Percentiles rank a stretch among this genome's conserved stretches.
phyloP scores from a whole-genome alignment of 2,113 vertebrate species.

The Beaufortia kweichowensis region DNA sequence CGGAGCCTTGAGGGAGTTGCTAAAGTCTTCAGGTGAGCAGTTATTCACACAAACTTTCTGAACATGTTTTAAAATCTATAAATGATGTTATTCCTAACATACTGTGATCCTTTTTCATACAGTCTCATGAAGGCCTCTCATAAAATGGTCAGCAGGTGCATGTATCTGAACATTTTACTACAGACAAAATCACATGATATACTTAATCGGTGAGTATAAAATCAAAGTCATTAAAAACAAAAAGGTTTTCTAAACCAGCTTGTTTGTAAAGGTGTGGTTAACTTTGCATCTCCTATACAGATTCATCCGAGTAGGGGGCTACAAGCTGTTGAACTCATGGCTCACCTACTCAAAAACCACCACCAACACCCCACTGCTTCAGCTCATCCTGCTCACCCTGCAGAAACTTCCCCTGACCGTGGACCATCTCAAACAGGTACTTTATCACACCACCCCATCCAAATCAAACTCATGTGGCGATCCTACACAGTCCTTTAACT shows the following conservation, averaged over 20 bases:
- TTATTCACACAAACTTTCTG: background rate
- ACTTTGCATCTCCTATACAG: constrained; percentile 59
- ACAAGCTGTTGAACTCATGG: constrained; percentile 91
- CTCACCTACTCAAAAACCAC: constrained; percentile 87
- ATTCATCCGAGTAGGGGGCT: constrained; percentile 90
- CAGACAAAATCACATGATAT: constrained; percentile 89
- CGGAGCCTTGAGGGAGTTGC: constrained; percentile 88
- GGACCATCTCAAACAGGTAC: constrained; percentile 92
- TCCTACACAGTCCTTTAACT: background rate
- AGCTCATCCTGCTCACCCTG: constrained; percentile 89
- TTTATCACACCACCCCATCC: background rate
- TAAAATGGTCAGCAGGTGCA: constrained; percentile 96
- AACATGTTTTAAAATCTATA: background rate
- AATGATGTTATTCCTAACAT: background rate
- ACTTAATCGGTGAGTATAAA: constrained; percentile 78
- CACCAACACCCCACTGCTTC: constrained; percentile 86
- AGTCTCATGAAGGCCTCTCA: constrained; percentile 94
- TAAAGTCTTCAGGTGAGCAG: constrained; percentile 87
- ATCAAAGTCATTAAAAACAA: no score
- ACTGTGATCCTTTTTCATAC: background rate
- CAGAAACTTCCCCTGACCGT: constrained; percentile 93
- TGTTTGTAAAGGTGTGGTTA: background rate
- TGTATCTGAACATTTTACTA: constrained; percentile 93
- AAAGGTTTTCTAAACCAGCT: background rate
- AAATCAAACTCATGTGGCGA: no score